Conservation (phyloP, 2,797 vertebrate species). For the Etheostoma nigrum region DNA sequence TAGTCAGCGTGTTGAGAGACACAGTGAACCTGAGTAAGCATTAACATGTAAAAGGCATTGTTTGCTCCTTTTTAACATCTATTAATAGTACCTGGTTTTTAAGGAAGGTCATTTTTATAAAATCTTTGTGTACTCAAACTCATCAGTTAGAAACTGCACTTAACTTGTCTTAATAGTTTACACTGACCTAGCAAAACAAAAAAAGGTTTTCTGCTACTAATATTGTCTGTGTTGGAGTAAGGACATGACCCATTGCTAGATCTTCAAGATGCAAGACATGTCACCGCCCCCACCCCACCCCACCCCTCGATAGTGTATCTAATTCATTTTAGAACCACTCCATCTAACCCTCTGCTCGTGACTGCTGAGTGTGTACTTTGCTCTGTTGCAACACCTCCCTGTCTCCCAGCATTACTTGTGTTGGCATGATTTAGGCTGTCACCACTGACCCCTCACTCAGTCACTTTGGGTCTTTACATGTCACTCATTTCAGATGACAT, state of each 20-base stretch:
- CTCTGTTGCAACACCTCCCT: conserved; percentile 56
- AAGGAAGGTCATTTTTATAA: not conserved
- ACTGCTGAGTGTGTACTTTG: conserved; percentile 71
- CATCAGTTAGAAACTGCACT: conserved; percentile 34
- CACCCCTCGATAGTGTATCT: conserved; percentile 32
- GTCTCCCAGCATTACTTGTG: conserved; percentile 62
- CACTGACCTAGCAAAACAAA: no score
- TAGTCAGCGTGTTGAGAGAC: not conserved
- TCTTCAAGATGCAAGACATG: conserved; percentile 42
- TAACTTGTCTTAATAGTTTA: no score
- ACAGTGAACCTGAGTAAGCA: conserved; percentile 12
- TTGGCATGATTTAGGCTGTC: conserved; percentile 41
- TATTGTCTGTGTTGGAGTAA: conserved; percentile 14
- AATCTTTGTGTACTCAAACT: not conserved
- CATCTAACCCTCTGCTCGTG: conserved; percentile 37
- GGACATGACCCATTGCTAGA: conserved; percentile 40
- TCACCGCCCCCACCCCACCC: conserved; percentile 12
- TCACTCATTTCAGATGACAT: conserved; percentile 63
- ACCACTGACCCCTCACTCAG: conserved; percentile 36
- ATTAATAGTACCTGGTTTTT: conserved; percentile 17
- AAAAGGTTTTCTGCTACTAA: no score
- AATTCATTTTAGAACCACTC: conserved; percentile 73
- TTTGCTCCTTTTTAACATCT: not conserved
- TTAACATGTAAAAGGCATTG: not conserved
- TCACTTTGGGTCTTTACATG: conserved; percentile 50